Conservation (phyloP, 1,140 invertebrate genomes). For the Papilio xuthus region DNA sequence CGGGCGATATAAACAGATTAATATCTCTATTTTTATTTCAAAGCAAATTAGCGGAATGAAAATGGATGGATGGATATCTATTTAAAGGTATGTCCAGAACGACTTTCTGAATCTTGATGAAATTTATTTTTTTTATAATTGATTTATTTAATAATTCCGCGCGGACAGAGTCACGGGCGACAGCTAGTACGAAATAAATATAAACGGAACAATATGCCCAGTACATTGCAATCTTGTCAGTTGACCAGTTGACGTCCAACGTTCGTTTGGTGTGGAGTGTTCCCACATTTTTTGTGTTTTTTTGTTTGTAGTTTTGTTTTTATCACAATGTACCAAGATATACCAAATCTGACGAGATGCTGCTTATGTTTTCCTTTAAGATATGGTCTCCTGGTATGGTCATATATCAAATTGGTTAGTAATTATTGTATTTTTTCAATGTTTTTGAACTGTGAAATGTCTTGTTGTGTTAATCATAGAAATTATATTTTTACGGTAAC, state of each 20-base stretch:
- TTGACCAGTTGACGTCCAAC: neutral
- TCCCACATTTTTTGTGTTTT: neutral
- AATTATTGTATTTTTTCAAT: neutral
- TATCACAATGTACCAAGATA: neutral
- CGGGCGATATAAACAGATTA: no score
- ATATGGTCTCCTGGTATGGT: slow-evolving; percentile 19
- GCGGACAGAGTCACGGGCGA: no score
- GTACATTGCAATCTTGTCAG: neutral
- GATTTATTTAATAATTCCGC: no score
- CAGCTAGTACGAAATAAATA: no score
- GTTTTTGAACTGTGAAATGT: neutral
- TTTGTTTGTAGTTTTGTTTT: neutral
- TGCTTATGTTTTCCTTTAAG: slow-evolving; percentile 23
- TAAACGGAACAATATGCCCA: no score
- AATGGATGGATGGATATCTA: no score
- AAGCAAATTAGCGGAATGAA: no score
- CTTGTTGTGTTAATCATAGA: neutral
- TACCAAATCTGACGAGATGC: slow-evolving; percentile 12
- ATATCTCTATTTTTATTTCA: no score
- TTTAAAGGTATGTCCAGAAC: no score
- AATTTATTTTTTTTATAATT: no score
- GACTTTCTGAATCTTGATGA: no score
- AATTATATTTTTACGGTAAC: neutral
- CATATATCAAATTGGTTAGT: slow-evolving; percentile 27
- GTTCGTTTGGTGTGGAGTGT: neutral